Evolutionary conservation across 2,888 invertebrate genomes (phyloP), one percentile per base, ranked within the genome.

Genomic region (Drosophila mercatorum): DNA sequence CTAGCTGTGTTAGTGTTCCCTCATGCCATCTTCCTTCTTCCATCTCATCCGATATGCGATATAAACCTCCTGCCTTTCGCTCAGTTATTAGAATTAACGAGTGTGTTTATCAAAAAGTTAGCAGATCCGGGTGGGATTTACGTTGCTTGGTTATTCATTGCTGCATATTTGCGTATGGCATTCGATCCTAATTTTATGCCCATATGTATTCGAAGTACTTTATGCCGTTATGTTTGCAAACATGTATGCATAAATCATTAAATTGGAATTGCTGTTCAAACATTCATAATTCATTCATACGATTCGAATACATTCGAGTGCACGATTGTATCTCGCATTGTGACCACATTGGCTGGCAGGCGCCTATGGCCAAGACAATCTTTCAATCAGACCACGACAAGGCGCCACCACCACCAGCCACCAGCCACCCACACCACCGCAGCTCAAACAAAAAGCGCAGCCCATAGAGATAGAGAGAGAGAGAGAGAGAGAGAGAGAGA

Each of bases 381-480:
- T 70, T 78, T 85, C 86, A 83, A 78, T 79, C 83, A 76, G 73
- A 75, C 80, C 72, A 63, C 62, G 57, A 58, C 31, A 47, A 43
- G 7, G 44, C 17, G 31, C 74, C 68, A 55, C 72, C 52, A 64
- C 65, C 51, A 8, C 44, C 6, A 66, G 51, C 67, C 58, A 58
- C 64, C 36, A 49, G 44, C 38, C 28, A 38, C 44, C 49, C 36
- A 36, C 62, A 56, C 57, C 36, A 70, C 81, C 89, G 66, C 81
- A 78, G 66, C 41, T 74, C 84, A 88, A 81, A 78, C 83, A 88
- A 86, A 83, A 86, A 72, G 89, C 78, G 78, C 78, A 81, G 68
- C 68, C 28, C 34, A 34, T 5, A 14, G 22, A 17, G 7, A 11
- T 12, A 36, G 12, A 28, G 28, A 28, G 28, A 12, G 22, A 36